phyloP scores from a whole-genome alignment of 2,888 invertebrate genomes.

The Nemotelus pantherinus region DNA sequence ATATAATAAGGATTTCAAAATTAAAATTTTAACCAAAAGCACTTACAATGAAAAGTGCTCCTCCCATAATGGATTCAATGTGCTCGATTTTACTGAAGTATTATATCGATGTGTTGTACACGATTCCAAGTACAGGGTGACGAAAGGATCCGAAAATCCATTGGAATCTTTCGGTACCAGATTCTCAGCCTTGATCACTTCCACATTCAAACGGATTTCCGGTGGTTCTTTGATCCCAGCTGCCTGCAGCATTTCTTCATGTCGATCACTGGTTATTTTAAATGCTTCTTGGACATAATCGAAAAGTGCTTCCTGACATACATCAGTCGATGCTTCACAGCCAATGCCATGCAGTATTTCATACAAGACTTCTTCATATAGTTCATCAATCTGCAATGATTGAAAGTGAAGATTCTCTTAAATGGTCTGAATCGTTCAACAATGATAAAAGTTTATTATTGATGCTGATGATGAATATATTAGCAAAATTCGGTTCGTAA shows the following conservation, averaged over 20 bases:
- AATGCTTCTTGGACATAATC: conserved; percentile 84
- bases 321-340: conserved; percentile 76
- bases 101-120: conserved; percentile 82
- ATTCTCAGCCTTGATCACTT: conserved; percentile 88
- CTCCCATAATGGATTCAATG: conserved; percentile 94
- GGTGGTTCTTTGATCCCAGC: conserved; percentile 85
- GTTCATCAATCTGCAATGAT: conserved; percentile 78
- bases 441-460: not conserved
- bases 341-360: conserved; percentile 87
- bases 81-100: conserved; percentile 90
- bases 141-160: conserved; percentile 97
- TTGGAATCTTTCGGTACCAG: conserved; percentile 86
- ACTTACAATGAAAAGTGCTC: conserved; percentile 96
- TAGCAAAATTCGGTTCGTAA: not conserved
- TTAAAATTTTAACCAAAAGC: conserved; percentile 31
- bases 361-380: conserved; percentile 84
- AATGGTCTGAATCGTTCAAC: not conserved
- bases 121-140: conserved; percentile 87
- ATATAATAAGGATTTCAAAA: conserved; percentile 31
- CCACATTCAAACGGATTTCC: conserved; percentile 83
- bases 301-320: conserved; percentile 75
- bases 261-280: conserved; percentile 77
- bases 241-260: conserved; percentile 74
- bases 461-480: not conserved
- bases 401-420: not conserved